Evolutionary conservation across 2,797 vertebrate species (phyloP).

Genomic region (Urocyon cinereoargenteus): DNA sequence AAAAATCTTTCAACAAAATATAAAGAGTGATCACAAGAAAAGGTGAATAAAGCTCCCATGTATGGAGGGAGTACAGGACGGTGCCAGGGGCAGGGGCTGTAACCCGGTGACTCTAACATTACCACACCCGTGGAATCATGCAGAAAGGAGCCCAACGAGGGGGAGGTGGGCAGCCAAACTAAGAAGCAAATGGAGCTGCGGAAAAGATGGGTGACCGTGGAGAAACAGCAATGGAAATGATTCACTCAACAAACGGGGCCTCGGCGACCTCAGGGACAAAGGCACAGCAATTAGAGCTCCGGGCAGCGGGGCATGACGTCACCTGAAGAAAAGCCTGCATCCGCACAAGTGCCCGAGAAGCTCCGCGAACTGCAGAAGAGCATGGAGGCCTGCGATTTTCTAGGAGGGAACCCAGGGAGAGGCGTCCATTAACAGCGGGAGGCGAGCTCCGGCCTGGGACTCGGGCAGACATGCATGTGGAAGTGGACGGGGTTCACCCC

Average conservation of each 20-base stretch:
- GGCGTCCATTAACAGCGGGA: too few relatives aligned
- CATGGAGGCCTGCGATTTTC: rapidly evolving
- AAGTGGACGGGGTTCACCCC: rapidly evolving
- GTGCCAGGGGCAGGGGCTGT: rapidly evolving
- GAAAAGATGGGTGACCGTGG: rapidly evolving
- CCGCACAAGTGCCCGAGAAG: rapidly evolving
- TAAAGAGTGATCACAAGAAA: not conserved
- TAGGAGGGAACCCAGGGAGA: rapidly evolving
- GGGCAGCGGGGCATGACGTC: too few relatives aligned
- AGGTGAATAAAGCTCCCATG: rapidly evolving
- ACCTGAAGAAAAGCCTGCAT: rapidly evolving
- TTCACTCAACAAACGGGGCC: too few relatives aligned
- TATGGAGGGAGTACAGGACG: rapidly evolving
- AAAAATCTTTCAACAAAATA: not conserved
- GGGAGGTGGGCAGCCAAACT: rapidly evolving
- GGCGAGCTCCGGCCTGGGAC: too few relatives aligned
- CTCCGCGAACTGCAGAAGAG: not conserved
- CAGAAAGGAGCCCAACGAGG: not conserved
- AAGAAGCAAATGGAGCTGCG: rapidly evolving
- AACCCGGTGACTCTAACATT: rapidly evolving
- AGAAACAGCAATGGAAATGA: rapidly evolving
- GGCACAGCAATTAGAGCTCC: not conserved
- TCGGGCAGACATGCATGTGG: not conserved
- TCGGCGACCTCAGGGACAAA: not conserved
- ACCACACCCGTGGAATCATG: too few relatives aligned